Conservation (phyloP, 2,797 vertebrate species). For the Notamacropus eugenii region DNA sequence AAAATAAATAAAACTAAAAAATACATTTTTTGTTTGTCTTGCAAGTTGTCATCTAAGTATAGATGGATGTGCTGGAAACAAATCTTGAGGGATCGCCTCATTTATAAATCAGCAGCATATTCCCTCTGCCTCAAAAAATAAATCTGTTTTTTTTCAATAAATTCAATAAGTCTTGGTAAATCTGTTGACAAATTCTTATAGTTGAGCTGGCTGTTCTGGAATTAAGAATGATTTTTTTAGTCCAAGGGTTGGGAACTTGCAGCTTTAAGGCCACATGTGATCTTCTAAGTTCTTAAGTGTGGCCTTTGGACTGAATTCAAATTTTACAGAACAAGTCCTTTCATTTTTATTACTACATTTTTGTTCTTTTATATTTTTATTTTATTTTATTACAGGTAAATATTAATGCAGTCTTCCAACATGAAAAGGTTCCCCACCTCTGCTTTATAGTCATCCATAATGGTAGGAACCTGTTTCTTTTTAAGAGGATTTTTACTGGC, state of each 20-base stretch:
- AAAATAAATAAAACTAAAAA: no score
- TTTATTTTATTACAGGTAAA: no score
- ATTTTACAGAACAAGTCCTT: no score
- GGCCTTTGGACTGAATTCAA: no score
- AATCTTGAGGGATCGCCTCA: background rate
- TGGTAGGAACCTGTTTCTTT: background rate
- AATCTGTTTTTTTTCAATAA: no score
- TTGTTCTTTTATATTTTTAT: no score
- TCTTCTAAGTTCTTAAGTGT: no score
- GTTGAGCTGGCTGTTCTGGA: background rate
- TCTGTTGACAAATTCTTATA: background rate
- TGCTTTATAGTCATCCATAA: background rate
- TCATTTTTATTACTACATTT: no score
- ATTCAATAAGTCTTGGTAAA: background rate
- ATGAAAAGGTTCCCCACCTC: no score
- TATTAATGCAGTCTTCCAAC: no score
- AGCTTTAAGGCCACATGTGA: no score
- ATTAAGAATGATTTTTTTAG: background rate
- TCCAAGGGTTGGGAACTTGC: no score
- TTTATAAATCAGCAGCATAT: background rate
- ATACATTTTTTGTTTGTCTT: background rate
- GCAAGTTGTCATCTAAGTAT: background rate
- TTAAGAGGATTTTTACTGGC: background rate
- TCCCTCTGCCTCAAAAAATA: background rate
- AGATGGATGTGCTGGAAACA: background rate